Evolutionary conservation across 2,113 vertebrate genomes (phyloP).

Genomic region (Tychaedon coryphoeus): DNA sequence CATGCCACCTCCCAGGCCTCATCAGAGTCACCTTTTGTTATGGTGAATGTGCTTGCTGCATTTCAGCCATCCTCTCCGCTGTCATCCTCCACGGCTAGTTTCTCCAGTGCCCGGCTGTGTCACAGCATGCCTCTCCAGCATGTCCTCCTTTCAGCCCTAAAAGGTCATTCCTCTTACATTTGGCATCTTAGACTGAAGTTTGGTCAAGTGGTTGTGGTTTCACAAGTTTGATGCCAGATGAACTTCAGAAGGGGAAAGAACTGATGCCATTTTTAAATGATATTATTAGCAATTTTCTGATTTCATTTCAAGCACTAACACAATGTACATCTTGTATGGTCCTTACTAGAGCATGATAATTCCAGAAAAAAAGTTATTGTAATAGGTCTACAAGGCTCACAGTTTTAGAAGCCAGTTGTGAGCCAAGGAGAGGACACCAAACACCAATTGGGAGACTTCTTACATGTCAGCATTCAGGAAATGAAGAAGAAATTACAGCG

Average conservation of each 20-base stretch:
- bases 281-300: not conserved
- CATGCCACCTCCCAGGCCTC: fast-evolving
- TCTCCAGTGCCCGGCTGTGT: fast-evolving
- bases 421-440: not conserved
- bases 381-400: not conserved
- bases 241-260: not conserved
- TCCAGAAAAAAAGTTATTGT: not conserved
- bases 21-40: not conserved
- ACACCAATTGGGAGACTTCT: not conserved
- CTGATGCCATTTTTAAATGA: not conserved
- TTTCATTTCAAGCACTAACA: not conserved
- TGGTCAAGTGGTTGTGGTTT: not conserved
- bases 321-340: not conserved
- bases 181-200: not conserved
- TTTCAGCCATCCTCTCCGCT: constrained; percentile 5
- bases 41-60: not conserved
- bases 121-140: not conserved
- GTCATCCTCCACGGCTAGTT: not conserved
- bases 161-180: not conserved
- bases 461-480: not conserved
- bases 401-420: not conserved
- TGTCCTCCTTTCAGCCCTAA: not conserved
- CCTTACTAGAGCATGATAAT: not conserved
- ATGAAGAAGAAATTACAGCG: not conserved
- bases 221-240: not conserved